Evolutionary conservation across 1,140 invertebrate species (phyloP).

Genomic region (Pygmarrhopalites habei): DNA sequence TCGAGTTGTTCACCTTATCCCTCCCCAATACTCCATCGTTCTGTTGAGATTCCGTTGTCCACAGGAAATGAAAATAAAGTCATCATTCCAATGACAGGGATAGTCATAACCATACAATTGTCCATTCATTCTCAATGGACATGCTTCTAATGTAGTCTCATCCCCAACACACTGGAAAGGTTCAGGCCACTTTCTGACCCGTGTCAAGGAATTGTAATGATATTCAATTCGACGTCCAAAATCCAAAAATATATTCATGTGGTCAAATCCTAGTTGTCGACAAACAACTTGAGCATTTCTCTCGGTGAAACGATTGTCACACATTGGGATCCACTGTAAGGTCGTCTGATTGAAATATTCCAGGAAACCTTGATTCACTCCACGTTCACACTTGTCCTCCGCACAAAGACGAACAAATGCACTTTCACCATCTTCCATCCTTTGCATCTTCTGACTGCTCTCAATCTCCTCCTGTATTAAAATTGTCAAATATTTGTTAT

Average conservation of each 20-base stretch:
- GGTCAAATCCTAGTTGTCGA: conserved; percentile 81
- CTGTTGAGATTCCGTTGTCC: conserved; percentile 64
- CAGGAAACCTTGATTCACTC: conserved; percentile 61
- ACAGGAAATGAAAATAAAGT: conserved; percentile 91
- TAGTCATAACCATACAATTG: conserved; percentile 76
- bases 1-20: conserved; percentile 62
- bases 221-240: conserved; percentile 72
- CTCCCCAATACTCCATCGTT: conserved; percentile 85
- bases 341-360: conserved; percentile 93
- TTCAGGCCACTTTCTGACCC: conserved; percentile 92
- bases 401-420: conserved; percentile 42
- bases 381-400: conserved; percentile 41
- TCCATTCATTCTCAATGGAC: conserved; percentile 79
- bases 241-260: conserved; percentile 77
- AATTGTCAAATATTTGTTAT: conserved; percentile 21
- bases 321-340: conserved; percentile 92
- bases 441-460: conserved; percentile 7
- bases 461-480: conserved; percentile 25
- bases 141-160: conserved; percentile 75
- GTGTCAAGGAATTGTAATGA: conserved; percentile 69
- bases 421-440: conserved; percentile 11
- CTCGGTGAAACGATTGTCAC: conserved; percentile 89
- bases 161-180: conserved; percentile 69
- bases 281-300: conserved; percentile 93
- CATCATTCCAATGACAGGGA: conserved; percentile 76